A percentile compares a stretch with the other conserved stretches of the same genome.
These are phyloP conservation scores for Phylloscopus whistleri DNA, from an alignment of 2,113 vertebrate species.

Conservation along the genomic window DNA sequence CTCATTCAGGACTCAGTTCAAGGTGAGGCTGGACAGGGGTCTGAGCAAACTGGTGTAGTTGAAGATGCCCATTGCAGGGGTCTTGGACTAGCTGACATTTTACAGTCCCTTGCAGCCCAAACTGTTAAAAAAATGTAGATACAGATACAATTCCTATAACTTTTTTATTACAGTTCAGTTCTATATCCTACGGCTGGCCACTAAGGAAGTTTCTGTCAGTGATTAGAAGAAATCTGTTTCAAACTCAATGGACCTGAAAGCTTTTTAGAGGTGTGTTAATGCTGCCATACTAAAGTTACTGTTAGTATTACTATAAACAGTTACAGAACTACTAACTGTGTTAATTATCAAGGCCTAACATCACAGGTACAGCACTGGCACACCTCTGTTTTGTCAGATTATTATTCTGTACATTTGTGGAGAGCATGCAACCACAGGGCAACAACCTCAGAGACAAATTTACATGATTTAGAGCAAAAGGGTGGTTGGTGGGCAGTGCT, in stretches of 20 bases:
- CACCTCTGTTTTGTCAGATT: background rate
- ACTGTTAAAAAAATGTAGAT: background rate
- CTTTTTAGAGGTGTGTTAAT: background rate
- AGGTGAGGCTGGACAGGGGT: rapidly evolving
- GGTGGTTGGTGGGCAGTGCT: background rate
- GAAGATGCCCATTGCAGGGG: background rate
- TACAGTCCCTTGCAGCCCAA: background rate
- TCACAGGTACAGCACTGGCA: background rate
- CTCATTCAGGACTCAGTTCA: background rate
- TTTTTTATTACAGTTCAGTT: background rate
- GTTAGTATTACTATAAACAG: background rate
- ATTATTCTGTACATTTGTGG: background rate
- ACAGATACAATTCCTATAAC: background rate
- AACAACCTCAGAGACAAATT: background rate
- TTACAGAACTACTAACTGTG: background rate
- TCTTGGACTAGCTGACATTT: background rate
- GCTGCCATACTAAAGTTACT: background rate
- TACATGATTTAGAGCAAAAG: background rate
- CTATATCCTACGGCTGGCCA: background rate
- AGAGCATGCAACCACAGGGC: background rate
- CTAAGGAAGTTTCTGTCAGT: background rate
- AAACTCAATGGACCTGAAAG: background rate
- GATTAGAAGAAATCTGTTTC: background rate
- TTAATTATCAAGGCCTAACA: background rate
- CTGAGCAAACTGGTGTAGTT: background rate